These are phyloP conservation scores for Cryptosula pallasiana DNA, from an alignment of 2,888 invertebrate genomes.

Conservation along the genomic window DNA sequence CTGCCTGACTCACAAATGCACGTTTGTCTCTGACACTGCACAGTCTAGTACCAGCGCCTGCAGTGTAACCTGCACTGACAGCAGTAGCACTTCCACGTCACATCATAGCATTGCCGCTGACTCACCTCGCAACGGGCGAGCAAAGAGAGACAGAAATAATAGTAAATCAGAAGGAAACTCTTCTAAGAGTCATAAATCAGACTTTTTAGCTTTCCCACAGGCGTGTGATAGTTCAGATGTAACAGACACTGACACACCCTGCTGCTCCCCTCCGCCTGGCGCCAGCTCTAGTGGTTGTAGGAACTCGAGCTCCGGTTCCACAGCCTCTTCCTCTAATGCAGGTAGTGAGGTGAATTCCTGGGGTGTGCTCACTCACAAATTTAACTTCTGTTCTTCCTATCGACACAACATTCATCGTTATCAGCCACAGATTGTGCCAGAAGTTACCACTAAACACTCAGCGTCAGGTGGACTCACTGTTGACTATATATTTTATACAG, in stretches of 20 bases:
- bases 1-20: too few relatives aligned
- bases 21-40: too few relatives aligned
- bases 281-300: background rate
- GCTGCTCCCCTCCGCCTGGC: background rate
- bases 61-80: background rate
- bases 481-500: slow-evolving; percentile 79
- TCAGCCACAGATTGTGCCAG: slow-evolving; percentile 42
- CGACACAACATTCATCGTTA: background rate
- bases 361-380: slow-evolving; percentile 12
- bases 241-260: background rate
- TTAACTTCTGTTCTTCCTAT: slow-evolving; percentile 13
- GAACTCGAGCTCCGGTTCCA: background rate
- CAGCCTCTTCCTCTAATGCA: background rate
- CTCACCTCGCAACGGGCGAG: too few relatives aligned
- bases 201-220: background rate
- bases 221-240: background rate
- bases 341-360: background rate
- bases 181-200: background rate
- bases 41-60: too few relatives aligned
- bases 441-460: slow-evolving; percentile 72
- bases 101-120: background rate
- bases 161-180: background rate
- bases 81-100: background rate
- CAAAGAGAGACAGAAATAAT: background rate
- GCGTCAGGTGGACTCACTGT: slow-evolving; percentile 66